phyloP scores from a whole-genome alignment of 2,797 vertebrate species.

The Propithecus perrieri region DNA sequence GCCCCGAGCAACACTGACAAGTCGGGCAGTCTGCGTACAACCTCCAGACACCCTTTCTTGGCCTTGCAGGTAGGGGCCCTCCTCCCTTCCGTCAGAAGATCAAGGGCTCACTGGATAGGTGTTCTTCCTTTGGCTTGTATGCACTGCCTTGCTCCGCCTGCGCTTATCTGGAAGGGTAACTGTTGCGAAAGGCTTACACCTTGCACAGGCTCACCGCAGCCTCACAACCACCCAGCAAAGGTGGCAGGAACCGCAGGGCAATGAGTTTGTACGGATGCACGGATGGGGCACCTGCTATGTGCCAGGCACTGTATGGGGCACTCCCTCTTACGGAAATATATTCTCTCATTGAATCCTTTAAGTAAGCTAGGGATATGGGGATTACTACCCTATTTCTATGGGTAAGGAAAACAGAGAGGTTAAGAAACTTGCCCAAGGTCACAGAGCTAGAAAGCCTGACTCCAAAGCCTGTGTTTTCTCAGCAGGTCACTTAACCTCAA shows the following conservation, averaged over 20 bases:
- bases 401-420: background rate
- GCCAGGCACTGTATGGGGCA: background rate
- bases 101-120: background rate
- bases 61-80: background rate
- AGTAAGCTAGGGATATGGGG: background rate
- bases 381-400: background rate
- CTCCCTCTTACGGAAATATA: background rate
- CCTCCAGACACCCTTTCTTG: background rate
- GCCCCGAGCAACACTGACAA: background rate
- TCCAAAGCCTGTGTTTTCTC: background rate
- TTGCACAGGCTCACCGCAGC: background rate
- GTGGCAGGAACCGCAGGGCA: accelerated
- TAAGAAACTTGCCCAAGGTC: background rate
- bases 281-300: background rate
- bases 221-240: background rate
- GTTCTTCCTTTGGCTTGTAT: background rate
- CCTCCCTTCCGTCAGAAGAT: background rate
- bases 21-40: background rate
- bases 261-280: background rate
- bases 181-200: background rate
- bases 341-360: background rate
- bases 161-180: background rate
- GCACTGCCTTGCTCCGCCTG: background rate
- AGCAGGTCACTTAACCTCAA: background rate
- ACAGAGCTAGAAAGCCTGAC: background rate